Conservation (phyloP, 2,113 vertebrate genomes). For the Xenotilapia caudafasciata region DNA sequence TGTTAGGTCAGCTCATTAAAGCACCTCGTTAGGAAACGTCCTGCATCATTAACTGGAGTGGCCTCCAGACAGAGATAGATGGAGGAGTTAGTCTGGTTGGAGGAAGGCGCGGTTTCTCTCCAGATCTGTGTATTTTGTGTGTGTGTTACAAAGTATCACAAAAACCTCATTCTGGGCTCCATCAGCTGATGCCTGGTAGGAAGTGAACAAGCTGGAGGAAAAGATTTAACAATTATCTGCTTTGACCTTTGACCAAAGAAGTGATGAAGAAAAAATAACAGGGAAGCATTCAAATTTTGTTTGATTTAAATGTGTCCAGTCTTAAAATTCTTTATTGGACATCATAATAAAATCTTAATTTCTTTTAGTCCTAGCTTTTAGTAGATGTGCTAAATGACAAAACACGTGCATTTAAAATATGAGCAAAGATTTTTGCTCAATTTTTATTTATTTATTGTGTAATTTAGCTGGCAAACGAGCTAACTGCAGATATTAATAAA, state of each 20-base stretch:
- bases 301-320: background rate
- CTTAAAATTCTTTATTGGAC: background rate
- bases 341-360: background rate
- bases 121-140: background rate
- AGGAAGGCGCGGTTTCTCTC: background rate
- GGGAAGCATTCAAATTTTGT: background rate
- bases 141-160: background rate
- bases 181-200: background rate
- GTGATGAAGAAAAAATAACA: background rate
- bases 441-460: background rate
- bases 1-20: background rate
- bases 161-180: background rate
- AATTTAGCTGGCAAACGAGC: fast-evolving
- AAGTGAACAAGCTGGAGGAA: background rate
- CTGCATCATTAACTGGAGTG: background rate
- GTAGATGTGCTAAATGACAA: background rate
- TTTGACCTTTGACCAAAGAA: background rate
- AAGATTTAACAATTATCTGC: background rate
- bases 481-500: background rate
- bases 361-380: background rate
- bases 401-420: background rate
- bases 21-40: background rate
- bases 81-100: background rate
- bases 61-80: background rate
- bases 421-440: background rate